Evolutionary conservation across 1,140 invertebrate species (phyloP).

Genomic region (Hirudo medicinalis): DNA sequence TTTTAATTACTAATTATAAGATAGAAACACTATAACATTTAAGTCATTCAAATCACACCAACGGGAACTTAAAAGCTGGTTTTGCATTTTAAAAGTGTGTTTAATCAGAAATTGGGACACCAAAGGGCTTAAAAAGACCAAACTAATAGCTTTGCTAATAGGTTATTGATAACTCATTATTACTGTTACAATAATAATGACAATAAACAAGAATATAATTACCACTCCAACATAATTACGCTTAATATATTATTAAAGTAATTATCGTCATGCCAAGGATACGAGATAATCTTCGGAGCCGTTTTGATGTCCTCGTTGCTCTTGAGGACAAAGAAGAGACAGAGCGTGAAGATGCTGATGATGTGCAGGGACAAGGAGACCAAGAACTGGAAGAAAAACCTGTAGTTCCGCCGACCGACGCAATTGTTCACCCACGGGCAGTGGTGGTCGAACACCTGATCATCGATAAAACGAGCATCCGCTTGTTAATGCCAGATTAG

Average conservation of each 20-base stretch:
- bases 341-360: constrained; percentile 85
- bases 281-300: constrained; percentile 73
- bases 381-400: constrained; percentile 70
- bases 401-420: constrained; percentile 93
- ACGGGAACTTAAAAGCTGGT: no score
- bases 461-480: background rate
- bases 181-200: constrained; percentile 1
- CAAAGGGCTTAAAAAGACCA: no score
- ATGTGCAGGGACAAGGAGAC: constrained; percentile 90
- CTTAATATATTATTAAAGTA: constrained; percentile 9
- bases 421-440: constrained; percentile 99
- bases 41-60: no score
- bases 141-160: no score
- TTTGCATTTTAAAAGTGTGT: no score
- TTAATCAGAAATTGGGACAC: no score
- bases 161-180: background rate
- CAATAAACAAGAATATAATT: background rate
- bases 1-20: no score
- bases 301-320: constrained; percentile 66
- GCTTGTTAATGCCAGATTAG: no score
- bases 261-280: constrained; percentile 49
- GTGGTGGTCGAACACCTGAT: constrained; percentile 97
- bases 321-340: constrained; percentile 75
- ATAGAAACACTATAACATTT: no score
- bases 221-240: background rate